Percentiles rank a stretch among this genome's conserved stretches.
These are phyloP conservation scores for Drosophila navojoa DNA, from an alignment of 1,140 invertebrate genomes.

Conservation along the genomic window DNA sequence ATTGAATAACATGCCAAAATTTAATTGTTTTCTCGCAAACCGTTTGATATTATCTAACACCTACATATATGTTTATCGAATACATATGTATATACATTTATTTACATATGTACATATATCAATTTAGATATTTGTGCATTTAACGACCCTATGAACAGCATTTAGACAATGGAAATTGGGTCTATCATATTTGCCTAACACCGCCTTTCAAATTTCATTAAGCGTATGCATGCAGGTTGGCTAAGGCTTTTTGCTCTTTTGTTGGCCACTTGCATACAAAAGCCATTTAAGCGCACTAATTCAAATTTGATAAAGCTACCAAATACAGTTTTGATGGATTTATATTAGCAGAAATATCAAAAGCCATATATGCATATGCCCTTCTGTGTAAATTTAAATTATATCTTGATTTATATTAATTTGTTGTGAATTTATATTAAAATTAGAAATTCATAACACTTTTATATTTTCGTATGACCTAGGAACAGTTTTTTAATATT, in stretches of 20 bases:
- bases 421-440: no score
- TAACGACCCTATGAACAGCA: conserved; percentile 10
- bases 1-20: no score
- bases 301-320: neutral
- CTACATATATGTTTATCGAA: neutral
- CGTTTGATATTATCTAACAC: conserved; percentile 6
- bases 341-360: neutral
- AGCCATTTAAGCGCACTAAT: neutral
- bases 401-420: no score
- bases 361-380: neutral
- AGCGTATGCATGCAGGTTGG: conserved; percentile 24
- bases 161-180: conserved; percentile 27
- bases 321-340: neutral
- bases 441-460: no score
- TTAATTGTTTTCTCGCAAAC: no score
- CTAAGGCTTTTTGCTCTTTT: neutral
- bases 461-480: no score
- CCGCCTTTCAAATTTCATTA: conserved; percentile 24
- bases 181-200: conserved; percentile 9
- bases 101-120: neutral
- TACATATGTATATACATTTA: neutral
- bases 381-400: no score
- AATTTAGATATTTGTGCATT: no score
- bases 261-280: neutral
- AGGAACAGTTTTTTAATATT: no score